Percentiles rank a stretch among this genome's conserved stretches.
These are phyloP conservation scores for Scartelaos histophorus DNA, from an alignment of 2,113 vertebrate species.

Conservation along the genomic window DNA sequence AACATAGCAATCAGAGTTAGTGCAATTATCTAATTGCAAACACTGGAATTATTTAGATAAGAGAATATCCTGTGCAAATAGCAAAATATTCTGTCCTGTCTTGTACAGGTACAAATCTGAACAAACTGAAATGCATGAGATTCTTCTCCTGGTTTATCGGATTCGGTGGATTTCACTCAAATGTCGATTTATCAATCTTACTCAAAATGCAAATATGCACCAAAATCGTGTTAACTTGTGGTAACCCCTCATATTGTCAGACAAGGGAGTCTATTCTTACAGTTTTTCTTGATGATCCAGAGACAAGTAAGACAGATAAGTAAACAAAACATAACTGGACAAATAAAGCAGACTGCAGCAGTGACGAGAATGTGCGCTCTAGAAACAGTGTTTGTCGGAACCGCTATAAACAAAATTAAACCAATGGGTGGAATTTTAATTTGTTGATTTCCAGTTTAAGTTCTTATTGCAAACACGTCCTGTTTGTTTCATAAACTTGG, in stretches of 20 bases:
- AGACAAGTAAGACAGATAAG: neutral
- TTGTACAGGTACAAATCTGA: too few relatives aligned
- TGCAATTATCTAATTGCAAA: too few relatives aligned
- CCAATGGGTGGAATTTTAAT: neutral
- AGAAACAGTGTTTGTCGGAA: neutral
- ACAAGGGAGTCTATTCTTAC: neutral
- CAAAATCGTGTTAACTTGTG: neutral
- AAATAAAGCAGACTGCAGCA: conserved; percentile 11
- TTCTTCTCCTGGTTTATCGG: too few relatives aligned
- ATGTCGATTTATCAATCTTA: too few relatives aligned
- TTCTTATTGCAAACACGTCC: neutral
- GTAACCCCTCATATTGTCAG: neutral
- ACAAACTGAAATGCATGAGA: too few relatives aligned
- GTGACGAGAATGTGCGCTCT: neutral
- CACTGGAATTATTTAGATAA: too few relatives aligned
- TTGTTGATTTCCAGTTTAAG: neutral
- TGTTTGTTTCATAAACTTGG: neutral
- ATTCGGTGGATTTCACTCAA: too few relatives aligned
- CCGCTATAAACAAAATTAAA: neutral
- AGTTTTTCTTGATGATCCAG: neutral
- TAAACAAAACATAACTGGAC: conserved; percentile 16
- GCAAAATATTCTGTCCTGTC: too few relatives aligned
- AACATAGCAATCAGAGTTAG: too few relatives aligned
- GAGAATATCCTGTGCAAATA: too few relatives aligned
- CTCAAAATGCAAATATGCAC: neutral